Percentiles rank a stretch among this genome's conserved stretches.
Conservation (phyloP, 1,140 invertebrate species). For the Drosophila truncata region DNA sequence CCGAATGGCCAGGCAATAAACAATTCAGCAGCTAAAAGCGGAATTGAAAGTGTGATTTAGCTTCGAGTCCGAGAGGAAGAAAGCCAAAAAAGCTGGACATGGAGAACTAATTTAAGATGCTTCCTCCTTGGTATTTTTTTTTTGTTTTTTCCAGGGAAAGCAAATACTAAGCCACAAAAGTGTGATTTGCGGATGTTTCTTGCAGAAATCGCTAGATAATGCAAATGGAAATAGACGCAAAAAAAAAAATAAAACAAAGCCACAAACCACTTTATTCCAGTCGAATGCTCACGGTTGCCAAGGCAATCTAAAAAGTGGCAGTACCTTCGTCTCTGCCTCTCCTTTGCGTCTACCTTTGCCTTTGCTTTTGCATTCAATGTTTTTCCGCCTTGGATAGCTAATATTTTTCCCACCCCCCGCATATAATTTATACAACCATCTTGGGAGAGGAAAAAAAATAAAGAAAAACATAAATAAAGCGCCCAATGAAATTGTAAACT, state of each 20-base stretch:
- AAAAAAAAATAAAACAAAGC: slow-evolving; percentile 16
- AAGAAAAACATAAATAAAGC: slow-evolving; percentile 53
- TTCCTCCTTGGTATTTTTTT: neutral
- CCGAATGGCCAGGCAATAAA: slow-evolving; percentile 55
- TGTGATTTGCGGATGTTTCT: slow-evolving; percentile 11
- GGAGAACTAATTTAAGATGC: slow-evolving; percentile 28
- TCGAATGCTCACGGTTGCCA: slow-evolving; percentile 45
- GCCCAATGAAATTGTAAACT: slow-evolving; percentile 60
- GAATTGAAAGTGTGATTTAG: slow-evolving; percentile 44
- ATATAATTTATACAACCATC: slow-evolving; percentile 20
- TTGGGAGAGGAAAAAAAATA: slow-evolving; percentile 8
- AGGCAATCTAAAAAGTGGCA: slow-evolving; percentile 27
- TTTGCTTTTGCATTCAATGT: slow-evolving; percentile 20
- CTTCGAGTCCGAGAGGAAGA: neutral
- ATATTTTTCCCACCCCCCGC: slow-evolving; percentile 22
- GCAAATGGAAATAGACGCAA: slow-evolving; percentile 21
- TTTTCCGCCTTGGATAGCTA: slow-evolving; percentile 13
- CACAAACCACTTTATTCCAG: slow-evolving; percentile 42
- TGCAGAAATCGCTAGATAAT: slow-evolving; percentile 27
- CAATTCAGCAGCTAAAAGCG: slow-evolving; percentile 39
- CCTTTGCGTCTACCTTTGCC: neutral
- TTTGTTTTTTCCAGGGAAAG: slow-evolving; percentile 1
- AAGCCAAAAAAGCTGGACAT: slow-evolving; percentile 1
- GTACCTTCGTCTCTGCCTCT: slow-evolving; percentile 6
- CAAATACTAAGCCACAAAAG: slow-evolving; percentile 22